Evolutionary conservation across 2,888 invertebrate genomes (phyloP), one percentile per base, ranked within the genome.

Genomic region (Drosophila mimica): DNA sequence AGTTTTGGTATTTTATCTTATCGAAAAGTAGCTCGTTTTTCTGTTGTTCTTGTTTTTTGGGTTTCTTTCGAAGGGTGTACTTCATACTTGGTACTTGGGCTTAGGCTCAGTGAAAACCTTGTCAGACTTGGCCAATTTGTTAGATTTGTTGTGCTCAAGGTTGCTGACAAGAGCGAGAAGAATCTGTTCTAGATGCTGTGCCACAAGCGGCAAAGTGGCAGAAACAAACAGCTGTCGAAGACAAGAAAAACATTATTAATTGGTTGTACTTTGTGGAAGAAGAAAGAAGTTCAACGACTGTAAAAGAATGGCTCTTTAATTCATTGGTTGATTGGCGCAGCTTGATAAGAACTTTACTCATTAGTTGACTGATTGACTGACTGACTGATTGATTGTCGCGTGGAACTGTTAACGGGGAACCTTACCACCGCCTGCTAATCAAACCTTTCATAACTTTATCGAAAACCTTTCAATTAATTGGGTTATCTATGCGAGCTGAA

Each of bases 381-480:
- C 68, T 34, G 30, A 46, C 4, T 46, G 46, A 25, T 1, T 43
- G 46, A 25, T 46, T 46, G 25, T 46, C 15, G 25, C 28, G 46
- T 25, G 15, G 15, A 46, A 46, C 4, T 46, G 15, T 25, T 46
- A 25, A 46, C 46, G 20, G 46, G 36, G 3, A 17, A 36, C 36
- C 25, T 43, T 3, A 43, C 11, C 43, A 25, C 38, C 40, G 53
- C 36, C n/a, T 49, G 46, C 53, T 83, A 87, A 87, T 87, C 89
- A 82, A 80, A 82, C 81, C 85, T 82, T 84, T 84, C 83, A 81
- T 70, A 86, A 83, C 85, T 82, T 87, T 87, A 87, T 89, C 88
- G 71, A 88, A 85, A 81, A 89, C 74, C 82, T 83, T 89, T 89
- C 89, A 87, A 82, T 85, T 89, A 89, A 87, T 87, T 89, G 87